A percentile compares a stretch with the other conserved stretches of the same genome.
These are phyloP conservation scores for Vesta saturnalis DNA, from an alignment of 2,888 invertebrate species.

Conservation along the genomic window DNA sequence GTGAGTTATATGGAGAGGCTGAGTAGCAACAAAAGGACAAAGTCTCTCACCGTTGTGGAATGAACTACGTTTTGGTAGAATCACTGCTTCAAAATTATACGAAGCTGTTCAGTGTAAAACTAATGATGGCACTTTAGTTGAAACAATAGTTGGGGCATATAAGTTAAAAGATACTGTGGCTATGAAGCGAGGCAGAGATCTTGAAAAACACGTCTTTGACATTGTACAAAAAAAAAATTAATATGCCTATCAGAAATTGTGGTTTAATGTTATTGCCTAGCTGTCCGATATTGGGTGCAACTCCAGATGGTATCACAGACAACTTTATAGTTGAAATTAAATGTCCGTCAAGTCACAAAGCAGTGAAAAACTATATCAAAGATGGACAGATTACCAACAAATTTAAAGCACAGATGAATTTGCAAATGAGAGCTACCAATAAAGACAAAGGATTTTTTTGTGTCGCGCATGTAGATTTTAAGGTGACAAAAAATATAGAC, in stretches of 20 bases:
- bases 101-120: conserved; percentile 36
- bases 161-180: conserved; percentile 36
- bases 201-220: conserved; percentile 41
- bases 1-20: not conserved
- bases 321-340: conserved; percentile 48
- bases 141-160: conserved; percentile 40
- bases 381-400: conserved; percentile 28
- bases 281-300: conserved; percentile 24
- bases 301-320: conserved; percentile 40
- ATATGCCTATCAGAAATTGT: not conserved
- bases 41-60: conserved; percentile 39
- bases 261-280: conserved; percentile 3
- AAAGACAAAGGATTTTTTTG: conserved; percentile 37
- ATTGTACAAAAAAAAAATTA: not conserved
- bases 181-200: conserved; percentile 42
- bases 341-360: conserved; percentile 40
- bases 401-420: conserved; percentile 36
- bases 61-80: conserved; percentile 30
- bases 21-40: not conserved
- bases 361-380: conserved; percentile 35
- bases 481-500: conserved; percentile 4
- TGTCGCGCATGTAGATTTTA: conserved; percentile 39
- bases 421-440: conserved; percentile 39
- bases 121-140: conserved; percentile 40
- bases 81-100: not conserved